phyloP scores from a whole-genome alignment of 2,113 vertebrate genomes.

The Lepus timidus region DNA sequence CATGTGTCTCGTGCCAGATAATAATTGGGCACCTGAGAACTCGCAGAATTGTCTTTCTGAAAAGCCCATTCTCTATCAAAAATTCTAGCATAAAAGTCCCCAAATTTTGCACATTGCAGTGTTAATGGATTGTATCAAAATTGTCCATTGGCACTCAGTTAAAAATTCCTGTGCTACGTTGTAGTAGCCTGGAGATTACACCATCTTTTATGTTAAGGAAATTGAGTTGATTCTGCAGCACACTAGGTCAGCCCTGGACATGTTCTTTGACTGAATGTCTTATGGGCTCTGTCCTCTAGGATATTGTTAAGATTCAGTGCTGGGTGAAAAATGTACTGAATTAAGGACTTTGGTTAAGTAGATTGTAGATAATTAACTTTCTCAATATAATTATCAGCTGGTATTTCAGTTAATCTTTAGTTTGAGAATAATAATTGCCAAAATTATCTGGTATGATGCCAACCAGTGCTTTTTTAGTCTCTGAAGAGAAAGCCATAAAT shows the following conservation, averaged over 20 bases:
- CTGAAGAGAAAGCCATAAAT: conserved; percentile 29
- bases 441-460: neutral
- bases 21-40: neutral
- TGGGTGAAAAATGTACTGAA: neutral
- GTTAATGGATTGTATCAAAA: neutral
- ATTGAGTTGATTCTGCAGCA: neutral
- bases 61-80: neutral
- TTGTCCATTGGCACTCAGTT: neutral
- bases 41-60: neutral
- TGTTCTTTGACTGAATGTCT: neutral
- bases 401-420: neutral
- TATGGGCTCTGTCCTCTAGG: neutral
- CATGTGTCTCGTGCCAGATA: neutral
- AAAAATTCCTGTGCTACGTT: neutral
- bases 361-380: conserved; percentile 26
- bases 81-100: neutral
- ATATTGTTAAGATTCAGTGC: neutral
- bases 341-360: conserved; percentile 23
- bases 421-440: conserved; percentile 51
- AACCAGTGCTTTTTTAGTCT: neutral
- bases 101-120: neutral
- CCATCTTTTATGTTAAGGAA: neutral
- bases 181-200: neutral
- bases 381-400: neutral
- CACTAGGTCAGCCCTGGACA: neutral